A percentile compares a stretch with the other conserved stretches of the same genome.
These are phyloP conservation scores for Diarsia dahlii DNA, from an alignment of 2,888 invertebrate species.

Conservation along the genomic window DNA sequence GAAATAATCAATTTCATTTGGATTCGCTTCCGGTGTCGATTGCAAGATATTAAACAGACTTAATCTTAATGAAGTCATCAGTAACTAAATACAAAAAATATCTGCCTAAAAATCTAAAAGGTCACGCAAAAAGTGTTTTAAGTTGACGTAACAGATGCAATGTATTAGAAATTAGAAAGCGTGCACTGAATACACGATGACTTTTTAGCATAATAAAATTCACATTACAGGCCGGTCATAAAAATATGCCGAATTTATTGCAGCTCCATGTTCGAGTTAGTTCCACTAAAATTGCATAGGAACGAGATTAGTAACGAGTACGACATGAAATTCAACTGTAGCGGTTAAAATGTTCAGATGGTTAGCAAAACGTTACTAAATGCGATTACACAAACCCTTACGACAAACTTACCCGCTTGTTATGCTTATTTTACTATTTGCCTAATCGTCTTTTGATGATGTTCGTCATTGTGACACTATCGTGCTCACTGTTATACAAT, in stretches of 20 bases:
- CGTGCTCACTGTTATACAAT: conserved; percentile 76
- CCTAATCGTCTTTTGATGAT: conserved; percentile 85
- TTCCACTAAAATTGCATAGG: conserved; percentile 50
- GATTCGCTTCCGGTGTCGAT: conserved; percentile 78
- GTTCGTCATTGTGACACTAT: conserved; percentile 77
- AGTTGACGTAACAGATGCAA: conserved; percentile 45
- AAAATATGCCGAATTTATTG: conserved; percentile 43
- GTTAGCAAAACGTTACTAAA: conserved; percentile 78
- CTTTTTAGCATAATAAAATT: conserved; percentile 36
- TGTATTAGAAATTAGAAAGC: conserved; percentile 58
- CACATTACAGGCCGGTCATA: conserved; percentile 33
- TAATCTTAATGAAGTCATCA: conserved; percentile 33
- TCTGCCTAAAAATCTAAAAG: conserved; percentile 22
- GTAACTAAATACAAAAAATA: neutral
- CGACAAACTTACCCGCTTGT: conserved; percentile 74
- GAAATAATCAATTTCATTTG: conserved; percentile 83
- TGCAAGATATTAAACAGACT: conserved; percentile 57
- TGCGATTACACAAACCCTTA: conserved; percentile 76
- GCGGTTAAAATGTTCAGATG: conserved; percentile 65
- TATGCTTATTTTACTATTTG: conserved; percentile 79
- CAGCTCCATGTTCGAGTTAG: conserved; percentile 37
- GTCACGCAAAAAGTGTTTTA: conserved; percentile 17
- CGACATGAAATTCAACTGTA: conserved; percentile 48
- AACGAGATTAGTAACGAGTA: conserved; percentile 42
- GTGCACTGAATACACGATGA: conserved; percentile 30